Base-by-base conservation (phyloP, 2,797 vertebrate species). In the Phylloscopus collybita region DNA sequence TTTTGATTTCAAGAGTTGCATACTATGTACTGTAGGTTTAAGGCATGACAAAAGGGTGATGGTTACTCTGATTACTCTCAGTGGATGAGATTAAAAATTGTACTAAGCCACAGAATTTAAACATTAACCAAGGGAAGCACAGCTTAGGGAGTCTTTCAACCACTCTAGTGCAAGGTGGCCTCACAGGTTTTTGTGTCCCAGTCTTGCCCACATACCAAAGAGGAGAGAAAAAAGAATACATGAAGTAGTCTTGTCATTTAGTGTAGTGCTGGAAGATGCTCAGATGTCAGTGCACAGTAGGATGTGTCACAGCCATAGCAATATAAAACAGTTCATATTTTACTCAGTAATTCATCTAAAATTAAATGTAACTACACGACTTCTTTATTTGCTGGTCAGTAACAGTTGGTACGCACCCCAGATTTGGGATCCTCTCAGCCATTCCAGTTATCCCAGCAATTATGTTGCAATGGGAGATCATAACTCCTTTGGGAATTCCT, bases 401-500 rank as follows among this genome's bases (percentile, higher is more conserved):
- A 40, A 18, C 1, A 1, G 26, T 6, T 18, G 26, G 36, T 49
- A 97, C 98, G 0, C 96, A 99, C 99, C 98, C 97, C 69, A 99
- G 95, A 53, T 98, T 97, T 47, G 99, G 98, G 90, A 99, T 99
- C 93, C 99, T 98, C 91, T 98, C 98, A 2, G 98, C 98, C 98
- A 99, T 99, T 70, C 99, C 99, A 3, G 99, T 98, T 96, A 99
- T 98, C 45, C 98, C 98, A 51, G 99, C 98, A 45, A 99, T 98
- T 62, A 99, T 97, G 97, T 99, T 99, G 95, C 98, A 98, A 34
- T 99, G 99, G 51, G 99, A 99, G 97, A 99, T 99, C 98, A 99
- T 98, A 93, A 99, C 99, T 21, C 99, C 99, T 96, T 99, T 99
- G 10, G 99, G 99, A 42, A 98, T 61, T 56, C 99, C 99, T 1